Evolutionary conservation across 2,888 invertebrate genomes (phyloP), one percentile per base, ranked within the genome.

Genomic region (Chouioia cunea): DNA sequence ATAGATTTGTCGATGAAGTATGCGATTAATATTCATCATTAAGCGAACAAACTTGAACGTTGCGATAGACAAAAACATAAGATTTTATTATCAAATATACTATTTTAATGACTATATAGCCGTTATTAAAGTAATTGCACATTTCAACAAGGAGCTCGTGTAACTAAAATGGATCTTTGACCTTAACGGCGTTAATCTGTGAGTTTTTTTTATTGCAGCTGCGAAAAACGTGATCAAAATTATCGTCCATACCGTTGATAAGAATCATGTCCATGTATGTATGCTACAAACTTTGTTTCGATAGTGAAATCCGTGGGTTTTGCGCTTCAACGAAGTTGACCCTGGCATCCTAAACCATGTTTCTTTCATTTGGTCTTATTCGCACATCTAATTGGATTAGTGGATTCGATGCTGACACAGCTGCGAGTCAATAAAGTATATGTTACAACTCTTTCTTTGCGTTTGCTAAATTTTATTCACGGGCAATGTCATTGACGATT

Each of bases 271-370:
- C 20, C 18, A 14, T 16, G 2, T 36, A 53, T 16, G 22, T 53
- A 44, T 3, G 12, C n/a, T 44, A 46, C 44, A 60, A 44, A 48
- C n/a, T n/a, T n/a, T n/a, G n/a, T n/a, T n/a, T n/a, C n/a, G n/a
- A n/a, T n/a, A 59, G 58, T 67, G 50, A 66, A 67, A 71, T 14
- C 18, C 27, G 16, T 23, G 20, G 8, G 62, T 52, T 65, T 47
- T 56, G 36, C 56, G 60, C 68, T 65, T 16, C 62, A 47, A 23
- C 47, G 47, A 47, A 20, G 64, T 62, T 46, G 69, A 65, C 72
- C 72, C 65, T 73, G 72, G 68, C 72, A 73, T 69, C 69, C 47
- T 69, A 69, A 73, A 65, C 67, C 56, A 67, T 59, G 53, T 23
- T 62, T 46, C 67, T 63, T 53, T 14, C 23, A 47, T 20, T 23